Evolutionary conservation across 2,113 vertebrate genomes (phyloP), one percentile per base, ranked within the genome.

Genomic region (Seriola quinqueradiata): DNA sequence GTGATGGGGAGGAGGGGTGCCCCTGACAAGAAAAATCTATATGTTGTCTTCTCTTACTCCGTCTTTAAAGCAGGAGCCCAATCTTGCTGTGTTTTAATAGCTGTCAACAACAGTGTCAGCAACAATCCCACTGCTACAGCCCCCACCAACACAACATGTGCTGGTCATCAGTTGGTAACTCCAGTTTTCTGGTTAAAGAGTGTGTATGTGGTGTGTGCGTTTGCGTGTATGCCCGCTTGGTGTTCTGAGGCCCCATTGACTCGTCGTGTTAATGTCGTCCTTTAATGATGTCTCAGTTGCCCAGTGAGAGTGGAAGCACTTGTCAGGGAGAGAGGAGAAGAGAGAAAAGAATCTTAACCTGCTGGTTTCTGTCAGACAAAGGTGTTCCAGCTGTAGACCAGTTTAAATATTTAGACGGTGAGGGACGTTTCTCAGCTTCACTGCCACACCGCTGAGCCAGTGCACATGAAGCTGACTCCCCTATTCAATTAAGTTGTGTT

Each of bases 21-120:
- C 91, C 87, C 93, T 95, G 95, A 95, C 94, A 95, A 93, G 92
- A 94, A 90, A 94, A 95, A 95, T 95, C 94, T 92, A 95, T 95
- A 95, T 89, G 89, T 94, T 93, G 92, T 92, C 92, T 94, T 94
- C 93, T 93, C 92, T 87, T 89, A 84, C 89, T 94, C 83, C 83
- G 84, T 85, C 88, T 84, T 89, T 91, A 93, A 94, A 93, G 91
- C 93, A 81, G 75, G 69, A 87, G 88, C 59, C 92, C 88, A 92
- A 80, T 94, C 93, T 94, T 21, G 71, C 75, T 84, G 77, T 87
- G 84, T 94, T 94, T 94, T 92, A 93, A 94, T 93, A 90, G 92
- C 90, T 90, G 92, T 93, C 91, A 93, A 92, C 91, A 89, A 89
- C 79, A 83, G 79, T 87, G 84, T 85, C 90, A 86, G 77, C 74